phyloP scores from a whole-genome alignment of 2,888 invertebrate species.

The Idaea straminata region DNA sequence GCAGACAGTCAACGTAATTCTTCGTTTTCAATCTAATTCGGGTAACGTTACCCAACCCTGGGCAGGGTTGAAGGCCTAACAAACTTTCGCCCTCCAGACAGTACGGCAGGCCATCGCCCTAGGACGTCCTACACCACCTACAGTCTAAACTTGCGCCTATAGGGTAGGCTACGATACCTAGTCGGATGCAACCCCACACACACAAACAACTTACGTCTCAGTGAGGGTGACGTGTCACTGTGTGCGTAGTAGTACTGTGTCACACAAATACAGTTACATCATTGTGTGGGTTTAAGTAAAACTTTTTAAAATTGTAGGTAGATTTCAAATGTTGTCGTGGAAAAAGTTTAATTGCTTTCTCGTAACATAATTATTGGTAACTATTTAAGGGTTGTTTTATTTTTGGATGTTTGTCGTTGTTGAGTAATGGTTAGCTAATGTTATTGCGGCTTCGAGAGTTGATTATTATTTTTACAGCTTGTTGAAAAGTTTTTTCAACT shows the following conservation, averaged over 20 bases:
- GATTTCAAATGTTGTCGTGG: neutral
- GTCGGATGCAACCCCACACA: conserved; percentile 4
- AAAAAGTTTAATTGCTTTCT: neutral
- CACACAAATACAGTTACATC: neutral
- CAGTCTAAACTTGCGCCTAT: neutral
- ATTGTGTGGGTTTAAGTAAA: neutral
- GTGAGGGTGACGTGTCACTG: neutral
- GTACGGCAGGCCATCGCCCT: neutral
- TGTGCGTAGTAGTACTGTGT: neutral
- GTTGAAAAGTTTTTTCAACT: neutral
- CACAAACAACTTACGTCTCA: neutral
- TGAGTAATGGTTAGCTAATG: neutral
- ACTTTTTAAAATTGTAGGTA: neutral
- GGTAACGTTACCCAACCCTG: neutral
- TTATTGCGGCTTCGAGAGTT: neutral
- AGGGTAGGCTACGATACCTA: neutral
- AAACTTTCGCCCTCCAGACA: conserved; percentile 3
- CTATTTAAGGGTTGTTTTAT: neutral
- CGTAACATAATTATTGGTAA: neutral
- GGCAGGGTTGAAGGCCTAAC: neutral
- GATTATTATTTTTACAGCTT: neutral
- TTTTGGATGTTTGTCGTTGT: neutral
- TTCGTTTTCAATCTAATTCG: neutral
- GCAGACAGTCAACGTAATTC: neutral
- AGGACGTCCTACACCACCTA: conserved; percentile 4